Conservation (phyloP, 2,113 vertebrate genomes). For the Natator depressus region DNA sequence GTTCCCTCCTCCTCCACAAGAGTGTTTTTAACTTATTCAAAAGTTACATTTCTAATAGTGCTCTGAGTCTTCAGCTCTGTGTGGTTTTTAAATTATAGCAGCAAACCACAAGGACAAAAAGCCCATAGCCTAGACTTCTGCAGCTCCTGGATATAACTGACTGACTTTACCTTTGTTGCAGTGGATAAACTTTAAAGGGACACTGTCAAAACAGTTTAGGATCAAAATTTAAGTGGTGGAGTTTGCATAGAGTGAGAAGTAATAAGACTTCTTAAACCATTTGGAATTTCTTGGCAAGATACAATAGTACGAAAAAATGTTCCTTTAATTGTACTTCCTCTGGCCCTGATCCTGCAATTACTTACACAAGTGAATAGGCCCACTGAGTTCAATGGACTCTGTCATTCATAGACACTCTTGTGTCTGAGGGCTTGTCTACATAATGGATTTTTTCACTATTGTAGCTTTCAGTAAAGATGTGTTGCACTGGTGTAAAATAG, state of each 20-base stretch:
- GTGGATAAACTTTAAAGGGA: conserved; percentile 27
- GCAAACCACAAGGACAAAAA: conserved; percentile 64
- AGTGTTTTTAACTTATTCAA: conserved; percentile 72
- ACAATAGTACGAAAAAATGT: fast-evolving
- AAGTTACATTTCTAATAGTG: conserved; percentile 70
- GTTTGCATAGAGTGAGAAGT: background rate
- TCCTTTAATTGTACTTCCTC: fast-evolving
- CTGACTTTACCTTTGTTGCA: conserved; percentile 34
- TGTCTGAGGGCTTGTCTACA: fast-evolving
- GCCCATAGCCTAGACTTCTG: conserved; percentile 33
- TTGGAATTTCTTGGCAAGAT: background rate
- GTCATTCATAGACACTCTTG: background rate
- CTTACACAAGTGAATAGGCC: fast-evolving
- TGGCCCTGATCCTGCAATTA: fast-evolving
- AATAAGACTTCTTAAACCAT: background rate
- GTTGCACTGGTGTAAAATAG: fast-evolving
- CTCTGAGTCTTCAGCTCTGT: conserved; percentile 27
- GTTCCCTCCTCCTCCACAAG: conserved; percentile 41
- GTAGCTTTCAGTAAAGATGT: fast-evolving
- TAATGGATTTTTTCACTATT: fast-evolving
- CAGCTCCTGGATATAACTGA: conserved; percentile 58
- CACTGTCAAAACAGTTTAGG: conserved; percentile 42
- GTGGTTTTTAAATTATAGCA: conserved; percentile 76
- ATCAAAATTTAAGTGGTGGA: conserved; percentile 20
- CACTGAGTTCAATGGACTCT: fast-evolving